Conservation (phyloP, 2,113 vertebrate species). For the Tretioscincus oriximinensis region DNA sequence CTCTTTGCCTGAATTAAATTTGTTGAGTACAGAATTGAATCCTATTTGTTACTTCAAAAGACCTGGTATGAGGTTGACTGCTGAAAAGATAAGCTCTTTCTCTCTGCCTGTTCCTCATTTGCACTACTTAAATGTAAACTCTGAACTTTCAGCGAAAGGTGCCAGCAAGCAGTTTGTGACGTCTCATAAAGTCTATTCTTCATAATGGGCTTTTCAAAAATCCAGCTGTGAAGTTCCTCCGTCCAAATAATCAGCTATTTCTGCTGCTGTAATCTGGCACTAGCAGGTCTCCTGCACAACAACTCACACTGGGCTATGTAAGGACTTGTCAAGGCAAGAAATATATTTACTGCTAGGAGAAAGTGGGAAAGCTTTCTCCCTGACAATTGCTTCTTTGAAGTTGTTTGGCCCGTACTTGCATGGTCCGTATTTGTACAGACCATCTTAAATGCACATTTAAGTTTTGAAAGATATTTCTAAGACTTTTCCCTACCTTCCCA, state of each 20-base stretch:
- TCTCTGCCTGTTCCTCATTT: conserved; percentile 38
- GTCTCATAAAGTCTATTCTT: conserved; percentile 44
- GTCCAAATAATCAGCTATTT: conserved; percentile 25
- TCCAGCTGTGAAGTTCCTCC: conserved; percentile 9
- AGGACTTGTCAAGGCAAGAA: not conserved
- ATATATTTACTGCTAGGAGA: conserved; percentile 14
- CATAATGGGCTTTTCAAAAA: conserved; percentile 53
- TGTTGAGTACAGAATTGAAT: conserved; percentile 36
- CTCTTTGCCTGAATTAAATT: conserved; percentile 41
- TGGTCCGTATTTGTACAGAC: not conserved
- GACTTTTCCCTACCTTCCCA: not conserved
- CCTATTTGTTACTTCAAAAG: conserved; percentile 27
- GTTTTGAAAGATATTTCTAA: not conserved
- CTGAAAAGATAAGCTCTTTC: conserved; percentile 43
- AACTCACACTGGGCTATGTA: not conserved
- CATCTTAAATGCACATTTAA: not conserved
- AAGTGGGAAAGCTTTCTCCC: not conserved
- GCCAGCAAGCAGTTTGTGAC: conserved; percentile 21
- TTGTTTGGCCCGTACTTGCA: not conserved
- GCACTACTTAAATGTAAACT: conserved; percentile 35
- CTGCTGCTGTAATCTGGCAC: conserved; percentile 28
- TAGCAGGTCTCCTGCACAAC: conserved; percentile 17
- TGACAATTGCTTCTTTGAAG: not conserved
- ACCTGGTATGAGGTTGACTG: conserved; percentile 6
- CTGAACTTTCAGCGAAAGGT: conserved; percentile 41